Evolutionary conservation across 2,888 invertebrate genomes (phyloP), one percentile per base, ranked within the genome.

Genomic region (Onchidella celtica): DNA sequence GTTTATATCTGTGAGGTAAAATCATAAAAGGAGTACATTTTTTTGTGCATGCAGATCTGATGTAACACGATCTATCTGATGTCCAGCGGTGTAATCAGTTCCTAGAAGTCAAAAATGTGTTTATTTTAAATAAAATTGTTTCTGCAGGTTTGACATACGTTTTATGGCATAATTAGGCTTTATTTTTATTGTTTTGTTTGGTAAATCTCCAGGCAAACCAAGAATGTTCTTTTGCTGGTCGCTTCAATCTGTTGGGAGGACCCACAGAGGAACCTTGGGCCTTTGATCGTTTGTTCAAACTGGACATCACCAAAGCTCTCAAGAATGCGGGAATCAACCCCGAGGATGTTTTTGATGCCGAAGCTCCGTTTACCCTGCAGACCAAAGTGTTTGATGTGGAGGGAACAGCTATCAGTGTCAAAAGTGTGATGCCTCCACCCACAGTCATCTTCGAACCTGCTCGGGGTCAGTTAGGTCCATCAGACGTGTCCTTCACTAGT

Each of bases 201-300:
- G n/a, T n/a, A n/a, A n/a, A 65, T 29, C 27, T 29, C 3, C 38
- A 36, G 59, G 17, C 21, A 24, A 24, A 76, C 0, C 36, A 34
- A 32, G 29, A 61, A 27, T 82, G 82, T 40, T n/a, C n/a, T 4
- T 73, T 36, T 21, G 84, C 83, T 17, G 84, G 84, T 21, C 66
- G 57, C 24, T 70, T 84, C 70, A 81, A 78, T 38, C 73, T 84
- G 27, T 69, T 84, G 34, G 84, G 84, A 6, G 72, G 85, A n/a
- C 32, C 61, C 3, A 78, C 73, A 21, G 86, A 86, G 70, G 83
- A 81, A 81, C 81, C 84, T 3, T 86, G 86, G 86, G 57, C 82
- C 21, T 86, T 85, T 66, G 85, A 86, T 76, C 82, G 85, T 3
- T 63, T 79, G 38, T 86, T 34, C 80, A 86, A 82, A 65, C 69